Base-by-base conservation (phyloP, 1,140 invertebrate species). In the Anadara kagoshimensis region DNA sequence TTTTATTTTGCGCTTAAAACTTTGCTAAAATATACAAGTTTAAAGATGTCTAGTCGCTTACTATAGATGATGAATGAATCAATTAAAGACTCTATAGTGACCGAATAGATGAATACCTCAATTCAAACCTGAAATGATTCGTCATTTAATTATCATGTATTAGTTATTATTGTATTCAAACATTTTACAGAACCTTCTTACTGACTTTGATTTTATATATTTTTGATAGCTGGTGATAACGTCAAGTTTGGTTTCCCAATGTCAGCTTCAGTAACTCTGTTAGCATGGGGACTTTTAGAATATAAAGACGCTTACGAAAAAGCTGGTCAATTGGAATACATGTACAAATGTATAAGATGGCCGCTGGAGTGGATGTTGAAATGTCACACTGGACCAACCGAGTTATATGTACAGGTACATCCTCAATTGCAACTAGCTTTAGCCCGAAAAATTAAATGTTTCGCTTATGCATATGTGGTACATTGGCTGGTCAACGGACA, bases 231-330 rank as follows among this genome's bases (percentile, higher is more conserved):
- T 69, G 92, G 91, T 22, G 92, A 93, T 80, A 91, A 91, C 75
- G 92, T 93, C 0, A 93, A 93, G 83, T 93, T 93, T 77, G 91
- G 91, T 0, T 92, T 93, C 72, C 92, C 92, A 2, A 92, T 92
- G 91, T 92, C 92, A 0, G 90, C 86, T 44, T 89, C 91, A 0
- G 92, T 90, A 0, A 93, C 92, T 0, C 65, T 93, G 0, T 75
- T 93, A n/a, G 90, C 91, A 0, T 93, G 92, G 92, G 91, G 92
- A 18, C 81, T 91, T 1, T 77, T 93, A 0, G 90, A 90, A 14
- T 93, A 91, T 84, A 83, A 89, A 51, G 86, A 91, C 56, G 92
- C 90, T 18, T 93, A 92, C 80, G 69, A 76, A 5, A 79, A 80
- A 8, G 58, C 73, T 83, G 89, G 85, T 29, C 87, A 91, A 69